Conservation (phyloP, 2,797 vertebrate species). For the Mormyrus hasselquistii region DNA sequence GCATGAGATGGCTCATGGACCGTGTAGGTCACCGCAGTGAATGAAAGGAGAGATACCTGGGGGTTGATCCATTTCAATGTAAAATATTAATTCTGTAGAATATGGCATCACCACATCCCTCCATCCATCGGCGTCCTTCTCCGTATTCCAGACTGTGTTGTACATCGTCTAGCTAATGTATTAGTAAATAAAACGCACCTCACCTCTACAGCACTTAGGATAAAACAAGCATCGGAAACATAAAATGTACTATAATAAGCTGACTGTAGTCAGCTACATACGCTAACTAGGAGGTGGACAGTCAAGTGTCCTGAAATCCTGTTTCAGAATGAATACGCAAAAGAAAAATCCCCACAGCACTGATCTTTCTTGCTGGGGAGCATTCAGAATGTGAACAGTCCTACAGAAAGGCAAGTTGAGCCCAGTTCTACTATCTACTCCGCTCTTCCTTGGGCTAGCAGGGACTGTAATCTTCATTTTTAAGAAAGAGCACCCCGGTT, state of each 20-base stretch:
- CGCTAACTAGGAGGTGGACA: slow-evolving; percentile 8
- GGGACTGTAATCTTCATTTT: slow-evolving; percentile 68
- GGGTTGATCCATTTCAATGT: slow-evolving; percentile 94
- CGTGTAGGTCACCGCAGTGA: background rate
- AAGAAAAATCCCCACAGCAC: slow-evolving; percentile 34
- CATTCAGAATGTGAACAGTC: slow-evolving; percentile 29
- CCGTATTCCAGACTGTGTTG: slow-evolving; percentile 87
- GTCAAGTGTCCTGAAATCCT: slow-evolving; percentile 42
- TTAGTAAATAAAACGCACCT: slow-evolving; percentile 29
- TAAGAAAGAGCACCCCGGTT: slow-evolving; percentile 51
- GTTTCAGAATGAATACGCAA: slow-evolving; percentile 42
- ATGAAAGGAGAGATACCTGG: slow-evolving; percentile 68
- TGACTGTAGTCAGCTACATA: slow-evolving; percentile 11
- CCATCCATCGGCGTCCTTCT: slow-evolving; percentile 86
- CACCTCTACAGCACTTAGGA: slow-evolving; percentile 18
- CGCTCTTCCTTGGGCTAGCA: slow-evolving; percentile 39
- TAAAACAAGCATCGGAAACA: slow-evolving; percentile 16
- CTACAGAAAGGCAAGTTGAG: slow-evolving; percentile 50
- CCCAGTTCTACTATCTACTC: slow-evolving; percentile 54
- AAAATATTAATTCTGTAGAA: slow-evolving; percentile 94
- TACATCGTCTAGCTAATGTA: slow-evolving; percentile 68
- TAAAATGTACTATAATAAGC: slow-evolving; percentile 18
- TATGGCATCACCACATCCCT: slow-evolving; percentile 91
- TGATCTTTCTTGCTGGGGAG: slow-evolving; percentile 26
- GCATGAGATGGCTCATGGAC: background rate